A percentile compares a stretch with the other conserved stretches of the same genome.
Evolutionary conservation across 1,140 invertebrate genomes (phyloP).

Genomic region (Thaumetopoea pityocampa): DNA sequence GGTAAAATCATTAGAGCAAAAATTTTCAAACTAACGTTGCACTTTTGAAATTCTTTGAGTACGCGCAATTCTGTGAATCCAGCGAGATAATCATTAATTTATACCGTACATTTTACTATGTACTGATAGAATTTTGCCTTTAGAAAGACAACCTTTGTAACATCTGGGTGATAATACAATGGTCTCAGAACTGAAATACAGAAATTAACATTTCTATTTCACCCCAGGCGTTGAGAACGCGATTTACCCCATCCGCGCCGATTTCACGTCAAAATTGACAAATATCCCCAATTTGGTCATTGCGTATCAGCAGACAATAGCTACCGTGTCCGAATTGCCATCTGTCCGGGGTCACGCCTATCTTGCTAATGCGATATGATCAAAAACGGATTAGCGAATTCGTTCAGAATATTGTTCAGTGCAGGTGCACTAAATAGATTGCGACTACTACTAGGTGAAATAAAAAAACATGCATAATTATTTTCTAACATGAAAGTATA

Average conservation of each 20-base stretch:
- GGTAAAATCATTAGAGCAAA: too few relatives aligned
- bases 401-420: constrained; percentile 18
- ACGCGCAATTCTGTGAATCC: too few relatives aligned
- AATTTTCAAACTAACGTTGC: too few relatives aligned
- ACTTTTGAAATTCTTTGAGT: too few relatives aligned
- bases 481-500: too few relatives aligned
- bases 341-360: constrained; percentile 43
- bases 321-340: constrained; percentile 28
- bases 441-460: not conserved
- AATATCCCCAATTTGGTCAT: constrained; percentile 32
- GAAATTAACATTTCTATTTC: constrained; percentile 14
- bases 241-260: constrained; percentile 41
- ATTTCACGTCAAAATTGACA: constrained; percentile 52
- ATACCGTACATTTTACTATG: too few relatives aligned
- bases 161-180: too few relatives aligned
- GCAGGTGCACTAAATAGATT: constrained; percentile 25
- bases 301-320: constrained; percentile 10
- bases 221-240: constrained; percentile 7
- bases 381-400: constrained; percentile 33
- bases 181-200: not conserved
- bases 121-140: too few relatives aligned
- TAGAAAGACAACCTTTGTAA: too few relatives aligned
- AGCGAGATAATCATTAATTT: too few relatives aligned
- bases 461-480: too few relatives aligned
- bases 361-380: constrained; percentile 29